Conservation (phyloP, 2,888 invertebrate species). For the Tinea pellionella region DNA sequence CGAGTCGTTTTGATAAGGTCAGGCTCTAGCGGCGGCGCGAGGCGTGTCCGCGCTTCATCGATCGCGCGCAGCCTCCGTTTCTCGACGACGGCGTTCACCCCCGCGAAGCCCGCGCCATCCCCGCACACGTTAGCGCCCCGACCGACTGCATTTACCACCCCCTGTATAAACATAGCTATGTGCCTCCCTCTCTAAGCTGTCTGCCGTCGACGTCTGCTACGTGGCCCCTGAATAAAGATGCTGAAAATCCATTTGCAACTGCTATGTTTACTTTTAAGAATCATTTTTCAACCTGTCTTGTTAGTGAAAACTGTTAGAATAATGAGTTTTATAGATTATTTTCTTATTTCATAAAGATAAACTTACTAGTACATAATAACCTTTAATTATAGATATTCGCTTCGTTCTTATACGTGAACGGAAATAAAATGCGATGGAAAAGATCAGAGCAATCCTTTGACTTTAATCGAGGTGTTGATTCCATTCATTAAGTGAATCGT, state of each 20-base stretch:
- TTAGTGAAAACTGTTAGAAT: neutral
- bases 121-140: slow-evolving; percentile 63
- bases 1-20: slow-evolving; percentile 52
- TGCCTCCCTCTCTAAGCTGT: slow-evolving; percentile 31
- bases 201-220: slow-evolving; percentile 35
- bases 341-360: neutral
- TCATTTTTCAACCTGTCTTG: too few species aligned
- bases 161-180: slow-evolving; percentile 32
- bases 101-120: slow-evolving; percentile 15
- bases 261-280: neutral
- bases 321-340: too few species aligned
- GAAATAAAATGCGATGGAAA: neutral
- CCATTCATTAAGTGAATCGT: neutral
- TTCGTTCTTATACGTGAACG: neutral
- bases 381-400: neutral
- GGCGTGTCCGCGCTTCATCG: slow-evolving; percentile 69
- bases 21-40: slow-evolving; percentile 45
- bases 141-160: slow-evolving; percentile 69
- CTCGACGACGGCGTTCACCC: slow-evolving; percentile 57
- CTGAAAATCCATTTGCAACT: neutral
- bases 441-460: neutral
- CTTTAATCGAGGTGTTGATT: neutral
- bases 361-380: neutral
- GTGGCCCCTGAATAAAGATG: slow-evolving; percentile 2
- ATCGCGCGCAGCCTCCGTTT: slow-evolving; percentile 61